These are phyloP conservation scores for Drosophila asahinai DNA, from an alignment of 1,140 invertebrate species.

Conservation along the genomic window DNA sequence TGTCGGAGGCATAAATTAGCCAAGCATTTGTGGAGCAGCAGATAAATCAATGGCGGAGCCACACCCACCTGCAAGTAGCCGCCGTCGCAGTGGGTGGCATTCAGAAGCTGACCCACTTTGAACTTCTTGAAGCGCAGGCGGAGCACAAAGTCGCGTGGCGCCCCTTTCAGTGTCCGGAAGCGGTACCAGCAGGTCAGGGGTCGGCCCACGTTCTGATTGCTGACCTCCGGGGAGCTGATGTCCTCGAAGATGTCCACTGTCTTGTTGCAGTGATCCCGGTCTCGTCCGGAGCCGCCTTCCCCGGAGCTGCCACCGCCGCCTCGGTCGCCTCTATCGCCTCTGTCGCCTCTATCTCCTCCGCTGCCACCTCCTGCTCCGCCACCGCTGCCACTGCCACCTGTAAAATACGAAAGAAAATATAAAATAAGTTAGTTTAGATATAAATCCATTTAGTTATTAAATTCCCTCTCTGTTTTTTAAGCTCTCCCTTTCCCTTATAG, in stretches of 20 bases:
- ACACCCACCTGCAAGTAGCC: slow-evolving; percentile 93
- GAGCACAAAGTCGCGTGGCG: slow-evolving; percentile 94
- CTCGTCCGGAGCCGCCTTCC: slow-evolving; percentile 71
- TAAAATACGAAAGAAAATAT: slow-evolving; percentile 1
- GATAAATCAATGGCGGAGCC: slow-evolving; percentile 54
- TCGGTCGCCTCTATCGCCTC: slow-evolving; percentile 35
- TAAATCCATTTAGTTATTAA: not conserved
- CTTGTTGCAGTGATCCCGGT: slow-evolving; percentile 93
- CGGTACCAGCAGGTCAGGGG: slow-evolving; percentile 95
- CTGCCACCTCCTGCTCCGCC: slow-evolving; percentile 33
- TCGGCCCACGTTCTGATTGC: slow-evolving; percentile 91
- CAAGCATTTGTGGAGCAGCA: not conserved
- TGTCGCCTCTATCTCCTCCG: slow-evolving; percentile 17
- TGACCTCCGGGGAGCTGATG: slow-evolving; percentile 93
- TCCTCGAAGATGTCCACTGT: slow-evolving; percentile 97
- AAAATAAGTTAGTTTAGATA: not conserved
- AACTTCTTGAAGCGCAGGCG: slow-evolving; percentile 96
- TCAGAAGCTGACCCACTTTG: slow-evolving; percentile 94
- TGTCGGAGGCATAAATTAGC: slow-evolving; percentile 73
- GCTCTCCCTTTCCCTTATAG: not conserved
- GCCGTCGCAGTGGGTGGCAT: slow-evolving; percentile 93
- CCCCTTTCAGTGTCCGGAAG: slow-evolving; percentile 93
- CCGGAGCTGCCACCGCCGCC: slow-evolving; percentile 55
- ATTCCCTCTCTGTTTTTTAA: not conserved
- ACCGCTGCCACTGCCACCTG: slow-evolving; percentile 74